Evolutionary conservation across 2,888 invertebrate genomes (phyloP).

Genomic region (Agrotis exclamationis): DNA sequence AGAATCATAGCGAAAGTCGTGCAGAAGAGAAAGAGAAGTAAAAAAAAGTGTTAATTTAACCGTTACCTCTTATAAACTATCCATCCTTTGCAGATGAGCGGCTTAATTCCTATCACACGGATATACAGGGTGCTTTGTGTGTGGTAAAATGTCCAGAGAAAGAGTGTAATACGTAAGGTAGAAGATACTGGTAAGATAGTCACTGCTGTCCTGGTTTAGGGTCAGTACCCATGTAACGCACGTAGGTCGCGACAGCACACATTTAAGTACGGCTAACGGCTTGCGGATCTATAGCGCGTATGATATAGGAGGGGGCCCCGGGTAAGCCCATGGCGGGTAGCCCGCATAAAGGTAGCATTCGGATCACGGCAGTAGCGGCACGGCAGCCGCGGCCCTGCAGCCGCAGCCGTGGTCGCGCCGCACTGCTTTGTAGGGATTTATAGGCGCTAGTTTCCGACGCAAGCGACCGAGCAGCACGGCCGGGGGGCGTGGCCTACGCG

Average conservation of each 20-base stretch:
- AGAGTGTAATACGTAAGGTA: conserved; percentile 6
- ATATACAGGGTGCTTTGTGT: conserved; percentile 26
- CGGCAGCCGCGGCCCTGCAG: too few species aligned
- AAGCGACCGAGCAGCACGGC: too few species aligned
- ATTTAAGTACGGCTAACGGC: not conserved
- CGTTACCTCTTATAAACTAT: conserved; percentile 40
- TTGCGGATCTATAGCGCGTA: too few species aligned
- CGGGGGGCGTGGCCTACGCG: too few species aligned
- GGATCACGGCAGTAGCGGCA: too few species aligned
- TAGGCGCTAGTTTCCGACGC: too few species aligned
- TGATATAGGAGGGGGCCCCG: too few species aligned
- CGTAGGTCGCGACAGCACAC: not conserved
- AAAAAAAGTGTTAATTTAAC: conserved; percentile 41
- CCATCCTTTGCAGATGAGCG: conserved; percentile 13
- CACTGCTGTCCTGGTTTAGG: not conserved
- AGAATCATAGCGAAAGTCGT: conserved; percentile 64
- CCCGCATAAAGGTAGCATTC: too few species aligned
- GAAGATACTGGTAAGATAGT: conserved; percentile 16
- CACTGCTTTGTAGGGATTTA: too few species aligned
- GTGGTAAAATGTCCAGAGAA: conserved; percentile 11
- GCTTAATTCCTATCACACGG: conserved; percentile 16
- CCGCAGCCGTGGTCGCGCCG: too few species aligned
- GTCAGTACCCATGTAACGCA: not conserved
- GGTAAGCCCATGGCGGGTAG: too few species aligned
- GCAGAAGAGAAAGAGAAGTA: conserved; percentile 54